Conservation (phyloP, 2,888 invertebrate species). For the Dynastes tityus region DNA sequence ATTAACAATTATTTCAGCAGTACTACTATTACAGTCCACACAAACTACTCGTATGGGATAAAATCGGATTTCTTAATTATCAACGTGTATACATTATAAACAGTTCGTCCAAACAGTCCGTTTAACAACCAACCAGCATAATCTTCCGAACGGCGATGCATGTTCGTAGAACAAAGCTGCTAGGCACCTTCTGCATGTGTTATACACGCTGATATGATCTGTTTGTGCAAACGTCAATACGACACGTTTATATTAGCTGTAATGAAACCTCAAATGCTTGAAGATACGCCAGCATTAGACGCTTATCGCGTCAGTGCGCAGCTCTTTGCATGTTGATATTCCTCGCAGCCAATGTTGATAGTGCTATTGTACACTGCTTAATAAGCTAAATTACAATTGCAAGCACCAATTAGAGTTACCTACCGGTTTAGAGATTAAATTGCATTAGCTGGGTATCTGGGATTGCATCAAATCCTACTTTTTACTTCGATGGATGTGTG, state of each 20-base stretch:
- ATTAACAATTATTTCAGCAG: too few relatives aligned
- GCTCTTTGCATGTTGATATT: slow-evolving; percentile 23
- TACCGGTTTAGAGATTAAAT: slow-evolving; percentile 7
- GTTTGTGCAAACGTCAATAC: slow-evolving; percentile 8
- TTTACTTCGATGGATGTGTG: not conserved
- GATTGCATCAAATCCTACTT: not conserved
- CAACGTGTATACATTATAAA: too few relatives aligned
- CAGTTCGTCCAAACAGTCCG: too few relatives aligned
- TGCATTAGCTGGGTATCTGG: not conserved
- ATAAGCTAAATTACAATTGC: slow-evolving; percentile 15
- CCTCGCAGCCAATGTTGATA: slow-evolving; percentile 8
- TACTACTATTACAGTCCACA: too few relatives aligned
- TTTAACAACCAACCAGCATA: too few relatives aligned
- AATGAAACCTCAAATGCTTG: slow-evolving; percentile 12
- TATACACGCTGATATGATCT: not conserved
- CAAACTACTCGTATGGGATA: too few relatives aligned
- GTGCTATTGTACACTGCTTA: slow-evolving; percentile 13
- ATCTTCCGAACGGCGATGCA: too few relatives aligned
- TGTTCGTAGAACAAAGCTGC: not conserved
- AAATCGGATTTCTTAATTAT: too few relatives aligned
- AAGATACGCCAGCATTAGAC: not conserved
- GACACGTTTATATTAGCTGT: slow-evolving; percentile 4
- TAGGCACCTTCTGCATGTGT: not conserved
- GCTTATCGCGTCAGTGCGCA: slow-evolving; percentile 1
- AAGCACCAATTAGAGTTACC: slow-evolving; percentile 18